Percentiles rank a stretch among this genome's conserved stretches.
Evolutionary conservation across 2,888 invertebrate genomes (phyloP).

Genomic region (Microplitis deprimator): DNA sequence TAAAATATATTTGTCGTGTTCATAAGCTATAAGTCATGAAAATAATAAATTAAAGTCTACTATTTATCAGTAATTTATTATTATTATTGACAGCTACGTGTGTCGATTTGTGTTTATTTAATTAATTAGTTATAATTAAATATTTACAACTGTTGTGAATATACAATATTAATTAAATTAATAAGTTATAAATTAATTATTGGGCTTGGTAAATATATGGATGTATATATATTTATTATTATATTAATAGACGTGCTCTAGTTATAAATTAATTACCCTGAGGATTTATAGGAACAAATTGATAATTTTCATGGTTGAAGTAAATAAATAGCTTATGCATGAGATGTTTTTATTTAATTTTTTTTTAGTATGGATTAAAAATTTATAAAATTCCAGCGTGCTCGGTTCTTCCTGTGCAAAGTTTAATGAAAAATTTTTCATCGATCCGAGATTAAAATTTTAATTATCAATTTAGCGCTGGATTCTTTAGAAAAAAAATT

Average conservation of each 20-base stretch:
- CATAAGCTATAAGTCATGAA: background rate
- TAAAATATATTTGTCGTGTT: background rate
- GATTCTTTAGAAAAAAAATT: background rate
- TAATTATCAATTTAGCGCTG: constrained; percentile 8
- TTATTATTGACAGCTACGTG: background rate
- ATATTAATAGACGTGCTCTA: background rate
- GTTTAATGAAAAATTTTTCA: background rate
- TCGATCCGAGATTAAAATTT: background rate
- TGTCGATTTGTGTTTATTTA: background rate
- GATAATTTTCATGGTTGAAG: background rate
- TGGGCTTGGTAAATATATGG: background rate
- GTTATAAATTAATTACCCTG: background rate
- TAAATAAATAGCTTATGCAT: background rate
- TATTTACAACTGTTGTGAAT: background rate
- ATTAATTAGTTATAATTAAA: background rate
- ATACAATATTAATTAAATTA: background rate
- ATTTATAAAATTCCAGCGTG: too few relatives aligned
- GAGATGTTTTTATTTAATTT: background rate
- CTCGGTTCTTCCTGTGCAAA: background rate
- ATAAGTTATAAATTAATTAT: background rate
- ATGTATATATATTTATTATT: background rate
- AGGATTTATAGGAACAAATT: background rate
- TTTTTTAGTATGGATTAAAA: background rate
- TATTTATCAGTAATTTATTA: background rate
- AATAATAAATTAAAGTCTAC: background rate